phyloP scores from a whole-genome alignment of 2,888 invertebrate genomes.

The Rotaria macrura region DNA sequence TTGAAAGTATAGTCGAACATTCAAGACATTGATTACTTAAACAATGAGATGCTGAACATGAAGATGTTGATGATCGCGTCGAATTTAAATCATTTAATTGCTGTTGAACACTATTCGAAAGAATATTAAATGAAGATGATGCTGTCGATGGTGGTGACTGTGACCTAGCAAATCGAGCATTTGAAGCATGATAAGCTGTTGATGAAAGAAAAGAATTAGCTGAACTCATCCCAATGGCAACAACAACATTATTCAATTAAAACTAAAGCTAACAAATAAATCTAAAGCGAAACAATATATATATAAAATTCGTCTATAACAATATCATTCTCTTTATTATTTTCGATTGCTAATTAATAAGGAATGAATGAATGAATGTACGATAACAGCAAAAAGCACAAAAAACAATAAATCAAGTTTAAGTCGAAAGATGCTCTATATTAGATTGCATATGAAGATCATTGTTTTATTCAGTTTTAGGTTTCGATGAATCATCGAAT shows the following conservation, averaged over 20 bases:
- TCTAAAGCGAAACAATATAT: not conserved
- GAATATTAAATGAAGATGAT: conserved; percentile 14
- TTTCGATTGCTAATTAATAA: not conserved
- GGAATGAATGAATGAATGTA: not conserved
- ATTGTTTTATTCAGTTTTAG: not conserved
- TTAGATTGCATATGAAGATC: not conserved
- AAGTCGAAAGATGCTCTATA: no score
- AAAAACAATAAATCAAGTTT: not conserved
- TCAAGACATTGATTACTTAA: not conserved
- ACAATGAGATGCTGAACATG: not conserved
- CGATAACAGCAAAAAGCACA: not conserved
- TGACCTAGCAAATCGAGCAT: not conserved
- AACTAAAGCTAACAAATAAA: not conserved
- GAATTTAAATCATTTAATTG: conserved; percentile 22
- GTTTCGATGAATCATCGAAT: conserved; percentile 36
- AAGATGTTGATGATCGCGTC: not conserved
- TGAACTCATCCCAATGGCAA: not conserved
- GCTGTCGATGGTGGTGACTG: not conserved
- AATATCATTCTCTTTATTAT: not conserved
- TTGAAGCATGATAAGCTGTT: not conserved
- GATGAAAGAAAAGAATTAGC: not conserved
- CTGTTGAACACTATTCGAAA: conserved; percentile 6
- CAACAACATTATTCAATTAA: not conserved
- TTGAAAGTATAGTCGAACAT: not conserved
- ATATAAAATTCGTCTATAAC: not conserved